phyloP scores from a whole-genome alignment of 2,797 vertebrate species.

The Forpus xanthops region DNA sequence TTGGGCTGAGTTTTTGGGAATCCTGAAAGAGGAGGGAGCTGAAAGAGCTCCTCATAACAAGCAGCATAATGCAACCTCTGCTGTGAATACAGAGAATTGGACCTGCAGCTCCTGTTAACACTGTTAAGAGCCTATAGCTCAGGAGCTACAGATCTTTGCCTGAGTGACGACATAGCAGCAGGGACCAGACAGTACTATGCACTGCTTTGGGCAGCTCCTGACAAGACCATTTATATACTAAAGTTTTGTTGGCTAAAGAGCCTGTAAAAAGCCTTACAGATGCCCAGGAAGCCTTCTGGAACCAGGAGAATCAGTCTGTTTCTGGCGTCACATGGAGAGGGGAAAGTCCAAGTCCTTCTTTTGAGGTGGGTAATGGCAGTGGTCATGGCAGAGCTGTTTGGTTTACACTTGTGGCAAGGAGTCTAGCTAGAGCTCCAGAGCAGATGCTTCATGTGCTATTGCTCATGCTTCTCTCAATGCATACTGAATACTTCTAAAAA shows the following conservation, averaged over 20 bases:
- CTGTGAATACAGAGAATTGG: not conserved
- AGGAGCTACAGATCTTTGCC: not conserved
- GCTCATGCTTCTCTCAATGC: not conserved
- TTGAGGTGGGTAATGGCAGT: not conserved
- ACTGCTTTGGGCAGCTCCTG: not conserved
- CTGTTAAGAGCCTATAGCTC: not conserved
- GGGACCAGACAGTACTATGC: not conserved
- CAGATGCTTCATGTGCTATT: not conserved
- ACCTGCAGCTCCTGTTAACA: not conserved
- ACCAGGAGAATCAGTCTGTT: not conserved
- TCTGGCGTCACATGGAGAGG: not conserved
- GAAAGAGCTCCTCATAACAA: not conserved
- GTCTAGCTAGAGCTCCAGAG: not conserved
- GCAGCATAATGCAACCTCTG: not conserved
- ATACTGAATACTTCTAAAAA: not conserved
- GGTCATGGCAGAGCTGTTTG: not conserved
- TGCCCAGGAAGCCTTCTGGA: not conserved
- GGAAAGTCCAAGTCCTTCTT: not conserved
- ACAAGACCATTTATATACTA: not conserved
- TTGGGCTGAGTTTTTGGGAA: accelerated
- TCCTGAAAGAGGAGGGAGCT: not conserved
- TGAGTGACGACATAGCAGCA: not conserved
- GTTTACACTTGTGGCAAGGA: not conserved
- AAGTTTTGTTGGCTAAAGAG: not conserved
- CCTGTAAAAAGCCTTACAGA: not conserved